Evolutionary conservation across 1,140 invertebrate genomes (phyloP).

Genomic region (Cyclargus thomasi): DNA sequence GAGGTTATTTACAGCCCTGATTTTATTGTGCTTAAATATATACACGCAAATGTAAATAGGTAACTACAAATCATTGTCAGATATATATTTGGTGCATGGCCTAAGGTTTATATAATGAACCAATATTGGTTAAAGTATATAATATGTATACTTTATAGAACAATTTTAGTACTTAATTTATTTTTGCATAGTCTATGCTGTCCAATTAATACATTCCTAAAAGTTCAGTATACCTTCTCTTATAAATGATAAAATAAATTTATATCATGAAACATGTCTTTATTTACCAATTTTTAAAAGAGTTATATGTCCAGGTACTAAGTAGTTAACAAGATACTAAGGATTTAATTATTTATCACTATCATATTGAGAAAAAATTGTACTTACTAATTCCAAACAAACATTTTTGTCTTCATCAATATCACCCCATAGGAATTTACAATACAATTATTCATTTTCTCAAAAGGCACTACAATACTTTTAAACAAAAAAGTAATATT

Average conservation of each 20-base stretch:
- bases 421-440: too few species aligned
- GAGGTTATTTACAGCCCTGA: background rate
- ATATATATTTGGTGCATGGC: conserved; percentile 44
- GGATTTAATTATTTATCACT: too few species aligned
- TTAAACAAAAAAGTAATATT: too few species aligned
- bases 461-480: too few species aligned
- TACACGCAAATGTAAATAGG: conserved; percentile 35
- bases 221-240: conserved; percentile 51
- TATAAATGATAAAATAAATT: conserved; percentile 60
- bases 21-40: conserved; percentile 33
- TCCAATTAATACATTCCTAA: conserved; percentile 61
- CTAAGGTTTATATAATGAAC: conserved; percentile 61
- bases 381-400: too few species aligned
- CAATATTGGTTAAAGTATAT: conserved; percentile 22
- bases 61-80: conserved; percentile 30
- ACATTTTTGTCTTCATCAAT: too few species aligned
- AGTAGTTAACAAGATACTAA: too few species aligned
- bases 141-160: conserved; percentile 34
- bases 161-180: conserved; percentile 68
- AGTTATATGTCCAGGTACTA: background rate
- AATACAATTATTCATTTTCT: too few species aligned
- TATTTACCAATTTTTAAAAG: background rate
- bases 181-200: conserved; percentile 44
- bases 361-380: too few species aligned
- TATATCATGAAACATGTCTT: conserved; percentile 25